These are phyloP conservation scores for Alligator sinensis DNA, from an alignment of 2,113 vertebrate species.

Conservation along the genomic window DNA sequence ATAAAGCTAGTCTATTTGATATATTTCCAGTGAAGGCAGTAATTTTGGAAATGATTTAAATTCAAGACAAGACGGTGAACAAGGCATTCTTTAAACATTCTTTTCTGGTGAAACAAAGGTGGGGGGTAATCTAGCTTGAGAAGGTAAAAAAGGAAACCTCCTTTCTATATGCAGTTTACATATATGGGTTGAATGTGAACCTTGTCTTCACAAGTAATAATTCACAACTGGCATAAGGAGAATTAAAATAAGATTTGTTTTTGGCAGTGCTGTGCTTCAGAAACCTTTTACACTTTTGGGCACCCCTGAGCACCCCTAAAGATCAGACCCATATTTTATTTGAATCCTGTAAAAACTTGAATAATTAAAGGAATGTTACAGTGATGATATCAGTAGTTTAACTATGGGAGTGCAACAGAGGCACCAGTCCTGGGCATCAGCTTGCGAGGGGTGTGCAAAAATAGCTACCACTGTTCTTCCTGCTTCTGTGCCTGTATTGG, in stretches of 20 bases:
- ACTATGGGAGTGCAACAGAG: too few relatives aligned
- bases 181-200: neutral
- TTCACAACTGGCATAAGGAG: neutral
- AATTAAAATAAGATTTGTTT: neutral
- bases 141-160: fast-evolving
- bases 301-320: neutral
- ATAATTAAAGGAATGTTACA: neutral
- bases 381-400: too few relatives aligned
- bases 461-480: too few relatives aligned
- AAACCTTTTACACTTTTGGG: neutral
- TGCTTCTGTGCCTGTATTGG: too few relatives aligned
- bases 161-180: neutral
- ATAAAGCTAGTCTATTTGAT: neutral
- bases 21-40: neutral
- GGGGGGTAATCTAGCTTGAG: neutral
- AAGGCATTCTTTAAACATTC: neutral
- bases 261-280: neutral
- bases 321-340: neutral
- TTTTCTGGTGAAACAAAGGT: fast-evolving
- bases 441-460: too few relatives aligned
- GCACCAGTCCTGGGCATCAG: too few relatives aligned
- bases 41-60: neutral
- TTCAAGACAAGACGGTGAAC: neutral
- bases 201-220: neutral
- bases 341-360: neutral